Evolutionary conservation across 2,888 invertebrate genomes (phyloP).

Genomic region (Apoda limacodes): DNA sequence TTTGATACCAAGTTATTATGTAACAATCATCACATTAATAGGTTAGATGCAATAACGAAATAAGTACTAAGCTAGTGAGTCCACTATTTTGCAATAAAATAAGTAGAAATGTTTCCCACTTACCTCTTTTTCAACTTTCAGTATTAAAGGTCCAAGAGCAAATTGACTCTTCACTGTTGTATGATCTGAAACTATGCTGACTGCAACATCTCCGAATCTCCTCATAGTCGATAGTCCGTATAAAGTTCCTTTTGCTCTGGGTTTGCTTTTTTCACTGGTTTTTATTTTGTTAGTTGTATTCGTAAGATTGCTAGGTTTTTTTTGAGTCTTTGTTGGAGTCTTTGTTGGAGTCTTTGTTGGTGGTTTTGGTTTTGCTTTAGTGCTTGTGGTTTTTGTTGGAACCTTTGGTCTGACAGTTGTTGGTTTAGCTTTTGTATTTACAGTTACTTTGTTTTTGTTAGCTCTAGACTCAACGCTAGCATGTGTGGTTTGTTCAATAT

Average conservation of each 20-base stretch:
- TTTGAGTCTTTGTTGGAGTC: constrained; percentile 37
- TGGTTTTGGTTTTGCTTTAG: constrained; percentile 45
- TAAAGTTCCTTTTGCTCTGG: constrained; percentile 80
- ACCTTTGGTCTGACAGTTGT: constrained; percentile 48
- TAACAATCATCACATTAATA: too few species aligned
- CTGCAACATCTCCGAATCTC: constrained; percentile 83
- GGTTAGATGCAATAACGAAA: too few species aligned
- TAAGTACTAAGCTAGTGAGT: not conserved
- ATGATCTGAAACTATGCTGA: constrained; percentile 82
- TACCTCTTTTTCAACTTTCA: constrained; percentile 84
- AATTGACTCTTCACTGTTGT: constrained; percentile 88
- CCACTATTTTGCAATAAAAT: not conserved
- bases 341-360: constrained; percentile 44
- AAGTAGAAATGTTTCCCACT: constrained; percentile 14
- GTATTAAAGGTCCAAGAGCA: constrained; percentile 80
- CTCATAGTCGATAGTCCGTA: constrained; percentile 84
- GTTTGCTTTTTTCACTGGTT: constrained; percentile 60
- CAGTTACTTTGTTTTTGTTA: constrained; percentile 20
- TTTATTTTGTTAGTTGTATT: constrained; percentile 56
- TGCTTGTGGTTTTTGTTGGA: constrained; percentile 30
- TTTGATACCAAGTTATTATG: too few species aligned
- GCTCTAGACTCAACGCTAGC: constrained; percentile 24
- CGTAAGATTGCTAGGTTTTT: too few species aligned
- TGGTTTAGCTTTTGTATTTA: constrained; percentile 40
- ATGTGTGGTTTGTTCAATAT: constrained; percentile 22